Evolutionary conservation across 2,113 vertebrate species (phyloP).

Genomic region (Mixornis gularis): DNA sequence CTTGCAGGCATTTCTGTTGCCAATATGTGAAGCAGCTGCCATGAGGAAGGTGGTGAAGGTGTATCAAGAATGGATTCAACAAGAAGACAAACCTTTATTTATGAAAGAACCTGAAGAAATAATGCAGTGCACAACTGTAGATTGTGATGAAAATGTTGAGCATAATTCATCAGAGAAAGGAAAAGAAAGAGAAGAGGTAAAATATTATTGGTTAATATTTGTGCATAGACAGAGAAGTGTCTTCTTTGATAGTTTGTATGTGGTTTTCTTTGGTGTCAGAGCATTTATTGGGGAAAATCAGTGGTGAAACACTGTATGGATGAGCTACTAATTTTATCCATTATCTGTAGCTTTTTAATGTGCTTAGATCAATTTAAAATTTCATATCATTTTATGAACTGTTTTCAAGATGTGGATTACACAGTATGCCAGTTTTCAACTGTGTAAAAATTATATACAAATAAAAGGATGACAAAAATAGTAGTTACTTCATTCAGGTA

Average conservation of each 20-base stretch:
- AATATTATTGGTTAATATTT: not conserved
- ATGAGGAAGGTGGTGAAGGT: conserved; percentile 97
- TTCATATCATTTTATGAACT: not conserved
- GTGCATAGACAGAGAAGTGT: not conserved
- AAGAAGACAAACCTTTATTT: conserved; percentile 94
- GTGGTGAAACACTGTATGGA: not conserved
- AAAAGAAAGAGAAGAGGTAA: conserved; percentile 79
- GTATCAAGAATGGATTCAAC: conserved; percentile 98
- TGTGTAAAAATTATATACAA: not conserved
- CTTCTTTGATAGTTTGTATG: not conserved
- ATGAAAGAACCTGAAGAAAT: conserved; percentile 92
- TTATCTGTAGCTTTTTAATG: not conserved
- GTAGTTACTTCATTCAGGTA: not conserved
- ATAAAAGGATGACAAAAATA: not conserved
- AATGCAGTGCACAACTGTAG: conserved; percentile 61
- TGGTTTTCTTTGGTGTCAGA: not conserved
- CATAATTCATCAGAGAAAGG: conserved; percentile 77
- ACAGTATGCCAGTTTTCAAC: not conserved
- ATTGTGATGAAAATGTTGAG: conserved; percentile 72
- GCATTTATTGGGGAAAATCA: not conserved
- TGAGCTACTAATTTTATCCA: not conserved
- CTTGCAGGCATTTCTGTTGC: conserved; percentile 89
- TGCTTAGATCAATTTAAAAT: not conserved
- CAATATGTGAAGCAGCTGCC: conserved; percentile 94
- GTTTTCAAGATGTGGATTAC: not conserved